phyloP scores from a whole-genome alignment of 2,888 invertebrate genomes.

The Cyaniris semiargus region DNA sequence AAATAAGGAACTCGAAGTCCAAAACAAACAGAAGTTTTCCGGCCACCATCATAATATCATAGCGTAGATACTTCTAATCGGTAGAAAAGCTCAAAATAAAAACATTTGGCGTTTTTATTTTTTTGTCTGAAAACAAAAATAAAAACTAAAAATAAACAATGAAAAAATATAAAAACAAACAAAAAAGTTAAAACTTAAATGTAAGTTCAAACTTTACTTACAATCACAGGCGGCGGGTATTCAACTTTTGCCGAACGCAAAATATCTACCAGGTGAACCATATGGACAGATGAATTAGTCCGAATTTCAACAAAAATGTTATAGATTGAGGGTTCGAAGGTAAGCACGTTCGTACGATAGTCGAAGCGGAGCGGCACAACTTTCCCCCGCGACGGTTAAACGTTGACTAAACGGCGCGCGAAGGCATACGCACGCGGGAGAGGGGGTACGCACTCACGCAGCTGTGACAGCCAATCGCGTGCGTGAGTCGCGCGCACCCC shows the following conservation, averaged over 20 bases:
- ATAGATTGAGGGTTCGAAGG: conserved; percentile 51
- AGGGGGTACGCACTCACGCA: conserved; percentile 78
- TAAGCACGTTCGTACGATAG: conserved; percentile 62
- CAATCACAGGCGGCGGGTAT: conserved; percentile 87
- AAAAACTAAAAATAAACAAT: conserved; percentile 39
- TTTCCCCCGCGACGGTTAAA: conserved; percentile 58
- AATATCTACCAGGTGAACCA: conserved; percentile 90
- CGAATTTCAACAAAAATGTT: conserved; percentile 63
- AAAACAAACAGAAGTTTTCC: conserved; percentile 41
- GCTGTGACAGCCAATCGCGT: conserved; percentile 75
- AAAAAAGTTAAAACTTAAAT: conserved; percentile 35
- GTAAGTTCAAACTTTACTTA: conserved; percentile 78
- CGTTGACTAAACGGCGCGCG: conserved; percentile 69
- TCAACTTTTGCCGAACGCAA: conserved; percentile 89
- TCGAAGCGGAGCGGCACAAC: conserved; percentile 57
- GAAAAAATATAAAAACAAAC: conserved; percentile 42
- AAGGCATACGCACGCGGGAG: conserved; percentile 73
- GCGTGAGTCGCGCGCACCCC: conserved; percentile 80
- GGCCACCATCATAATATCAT: conserved; percentile 30
- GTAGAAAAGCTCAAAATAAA: conserved; percentile 34
- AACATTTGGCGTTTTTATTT: no score
- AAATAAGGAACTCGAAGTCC: conserved; percentile 42
- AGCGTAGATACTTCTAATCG: conserved; percentile 32
- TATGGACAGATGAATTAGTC: conserved; percentile 83
- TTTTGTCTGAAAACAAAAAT: conserved; percentile 42